Base-by-base conservation (phyloP, 2,113 vertebrate genomes). In the Aramus guarauna region DNA sequence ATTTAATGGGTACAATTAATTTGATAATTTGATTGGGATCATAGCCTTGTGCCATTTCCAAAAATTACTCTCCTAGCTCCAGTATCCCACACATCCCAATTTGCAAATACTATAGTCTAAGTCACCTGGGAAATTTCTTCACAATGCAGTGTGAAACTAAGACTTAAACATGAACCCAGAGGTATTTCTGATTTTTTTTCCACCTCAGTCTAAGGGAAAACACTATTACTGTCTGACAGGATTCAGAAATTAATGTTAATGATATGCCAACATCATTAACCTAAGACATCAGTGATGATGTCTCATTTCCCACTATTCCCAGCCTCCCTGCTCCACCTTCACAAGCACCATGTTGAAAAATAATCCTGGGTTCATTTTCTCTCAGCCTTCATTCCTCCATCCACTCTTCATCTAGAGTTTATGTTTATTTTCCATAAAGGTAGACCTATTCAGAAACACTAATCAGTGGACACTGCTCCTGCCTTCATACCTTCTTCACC, bases 21-120 rank as follows among this genome's bases (percentile, higher is more conserved):
- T 50, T 69, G 36, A n/a, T 56, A 55, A 92, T 68, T 94, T 93
- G 93, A 90, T 80, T 85, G 92, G 73, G 43, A 15, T 85, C 45
- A 90, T 34, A 97, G 80, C 37, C 50, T 89, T 41, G 77, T 96
- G 50, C 75, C 80, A 27, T 41, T 84, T 94, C 91, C 91, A 85
- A 85, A 97, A 18, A 30, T 5, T 16, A 56, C 59, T 8, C 55
- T 81, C 21, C 74, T 75, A 55, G 15, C 29, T 37, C 76, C 85
- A 11, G 29, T n/a, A 19, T 47, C 72, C 34, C n/a, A 83, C 10
- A 15, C 92, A 96, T 71, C 48, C 13, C 82, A 67, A 45, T 17
- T 22, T 92, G 79, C 83, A 91, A 85, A 96, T 87, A 29, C 5
- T 3, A 18, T 7, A 41, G 12, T 32, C 34, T 19, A 15, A 27